Evolutionary conservation across 2,797 vertebrate species (phyloP).

Genomic region (Pseudochromis fuscus): DNA sequence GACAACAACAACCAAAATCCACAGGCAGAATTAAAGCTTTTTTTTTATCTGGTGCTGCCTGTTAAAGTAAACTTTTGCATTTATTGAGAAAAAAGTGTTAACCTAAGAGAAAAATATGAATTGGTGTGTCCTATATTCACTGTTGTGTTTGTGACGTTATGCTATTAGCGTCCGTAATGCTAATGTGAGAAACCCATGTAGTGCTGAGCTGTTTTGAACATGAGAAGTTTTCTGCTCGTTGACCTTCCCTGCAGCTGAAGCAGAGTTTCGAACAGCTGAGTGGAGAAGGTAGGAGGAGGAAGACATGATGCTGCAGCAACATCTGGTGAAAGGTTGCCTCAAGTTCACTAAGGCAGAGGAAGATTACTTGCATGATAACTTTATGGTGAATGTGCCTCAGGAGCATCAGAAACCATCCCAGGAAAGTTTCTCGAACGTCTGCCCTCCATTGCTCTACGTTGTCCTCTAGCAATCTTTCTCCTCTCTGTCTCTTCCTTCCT

Average conservation of each 20-base stretch:
- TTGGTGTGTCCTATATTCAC: too few species aligned
- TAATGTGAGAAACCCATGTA: background rate
- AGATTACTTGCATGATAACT: background rate
- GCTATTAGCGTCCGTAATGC: background rate
- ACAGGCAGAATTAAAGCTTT: too few species aligned
- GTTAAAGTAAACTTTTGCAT: too few species aligned
- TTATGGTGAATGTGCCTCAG: background rate
- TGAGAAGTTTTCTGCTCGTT: background rate
- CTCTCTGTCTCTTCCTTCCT: slow-evolving; percentile 37
- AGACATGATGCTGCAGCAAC: slow-evolving; percentile 28
- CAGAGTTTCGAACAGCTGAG: background rate
- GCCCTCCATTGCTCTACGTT: background rate
- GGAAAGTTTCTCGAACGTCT: slow-evolving; percentile 1
- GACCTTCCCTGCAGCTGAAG: slow-evolving; percentile 24
- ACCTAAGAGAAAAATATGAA: too few species aligned
- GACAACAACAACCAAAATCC: too few species aligned
- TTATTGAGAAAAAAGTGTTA: too few species aligned
- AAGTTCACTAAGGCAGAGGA: background rate
- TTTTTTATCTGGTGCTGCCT: too few species aligned
- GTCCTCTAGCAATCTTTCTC: slow-evolving; percentile 35
- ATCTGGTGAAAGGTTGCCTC: slow-evolving; percentile 40
- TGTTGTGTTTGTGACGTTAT: too few species aligned
- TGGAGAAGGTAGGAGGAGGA: slow-evolving; percentile 4
- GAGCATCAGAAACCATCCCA: background rate
- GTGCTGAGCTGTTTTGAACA: background rate